Base-by-base conservation (phyloP, 2,888 invertebrate genomes). In the Spodoptera exigua region DNA sequence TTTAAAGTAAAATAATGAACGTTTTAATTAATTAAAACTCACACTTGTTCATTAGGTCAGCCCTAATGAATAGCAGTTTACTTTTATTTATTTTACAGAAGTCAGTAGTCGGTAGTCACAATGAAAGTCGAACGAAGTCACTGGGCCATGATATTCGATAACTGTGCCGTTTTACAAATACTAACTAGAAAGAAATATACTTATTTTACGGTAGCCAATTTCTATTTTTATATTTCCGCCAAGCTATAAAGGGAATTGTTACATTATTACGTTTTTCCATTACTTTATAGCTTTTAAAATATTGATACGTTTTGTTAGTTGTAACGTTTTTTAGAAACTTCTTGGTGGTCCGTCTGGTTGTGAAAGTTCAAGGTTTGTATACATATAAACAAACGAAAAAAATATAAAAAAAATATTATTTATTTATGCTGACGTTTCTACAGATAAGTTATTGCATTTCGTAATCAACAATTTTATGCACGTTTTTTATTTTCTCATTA, bases 101-200 rank as follows among this genome's bases (percentile, higher is more conserved):
- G 67, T 72, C 67, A 27, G 63, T 68, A 74, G 67, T 72, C 67
- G 9, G 63, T 68, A 70, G 68, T 73, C 68, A 75, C 81, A 73
- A 78, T 73, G 70, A 63, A 68, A 60, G 68, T 68, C 64, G 65
- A 59, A 65, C 64, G 73, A 52, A 75, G 67, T 73, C 72, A 83
- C 76, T 80, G 78, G 74, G 64, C 80, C 82, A 69, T 82, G 80
- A 72, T 76, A 79, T 80, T 81, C 72, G 80, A 78, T 83, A 77
- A 82, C 81, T 78, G 76, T 75, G 68, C 59, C 32, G 62, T 63
- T 58, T 46, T 55, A 54, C 55, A 44, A 49, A 11, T 39, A 59
- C 36, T 49, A 5, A 27, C 27, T 27, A 5, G 27, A 27, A 27
- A 61, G 54, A 48, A 59, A 36, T 59, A 39, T 73, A 61, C 27